phyloP scores from a whole-genome alignment of 2,888 invertebrate genomes.

The Hesperia comma region DNA sequence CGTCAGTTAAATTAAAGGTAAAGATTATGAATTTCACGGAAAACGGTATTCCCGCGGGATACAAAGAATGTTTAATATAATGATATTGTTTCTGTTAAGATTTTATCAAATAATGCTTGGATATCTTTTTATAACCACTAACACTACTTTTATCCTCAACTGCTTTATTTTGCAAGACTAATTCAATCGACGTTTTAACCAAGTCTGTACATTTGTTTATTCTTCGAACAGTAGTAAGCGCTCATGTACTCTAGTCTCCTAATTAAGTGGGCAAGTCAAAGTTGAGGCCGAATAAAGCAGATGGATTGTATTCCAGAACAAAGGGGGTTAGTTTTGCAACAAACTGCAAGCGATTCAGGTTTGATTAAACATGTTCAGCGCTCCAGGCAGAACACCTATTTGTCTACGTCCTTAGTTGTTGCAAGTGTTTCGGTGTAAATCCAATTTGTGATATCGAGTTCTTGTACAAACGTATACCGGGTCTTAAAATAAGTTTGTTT shows the following conservation, averaged over 20 bases:
- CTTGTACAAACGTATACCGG: slow-evolving; percentile 13
- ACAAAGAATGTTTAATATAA: too few relatives aligned
- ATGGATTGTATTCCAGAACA: slow-evolving; percentile 33
- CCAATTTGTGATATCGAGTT: slow-evolving; percentile 25
- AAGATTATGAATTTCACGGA: too few relatives aligned
- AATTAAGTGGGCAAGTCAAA: slow-evolving; percentile 36
- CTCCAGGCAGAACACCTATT: slow-evolving; percentile 23
- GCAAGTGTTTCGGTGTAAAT: slow-evolving; percentile 28
- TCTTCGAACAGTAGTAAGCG: neutral
- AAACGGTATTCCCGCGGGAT: too few relatives aligned
- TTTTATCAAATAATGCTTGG: too few relatives aligned
- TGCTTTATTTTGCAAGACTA: neutral
- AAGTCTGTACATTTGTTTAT: slow-evolving; percentile 10
- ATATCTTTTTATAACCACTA: neutral
- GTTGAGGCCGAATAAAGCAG: slow-evolving; percentile 29
- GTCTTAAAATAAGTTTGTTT: slow-evolving; percentile 18
- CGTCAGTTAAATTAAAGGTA: too few relatives aligned
- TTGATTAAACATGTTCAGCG: slow-evolving; percentile 50
- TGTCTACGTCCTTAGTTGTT: slow-evolving; percentile 24
- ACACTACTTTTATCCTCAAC: slow-evolving; percentile 3
- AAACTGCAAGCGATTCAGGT: slow-evolving; percentile 47
- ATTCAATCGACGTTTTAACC: slow-evolving; percentile 18
- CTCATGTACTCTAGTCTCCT: slow-evolving; percentile 7
- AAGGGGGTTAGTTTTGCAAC: slow-evolving; percentile 24
- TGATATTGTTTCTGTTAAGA: too few relatives aligned